A percentile compares a stretch with the other conserved stretches of the same genome.
Evolutionary conservation across 2,888 invertebrate genomes (phyloP).

Genomic region (Drosophila nigritarsus): DNA sequence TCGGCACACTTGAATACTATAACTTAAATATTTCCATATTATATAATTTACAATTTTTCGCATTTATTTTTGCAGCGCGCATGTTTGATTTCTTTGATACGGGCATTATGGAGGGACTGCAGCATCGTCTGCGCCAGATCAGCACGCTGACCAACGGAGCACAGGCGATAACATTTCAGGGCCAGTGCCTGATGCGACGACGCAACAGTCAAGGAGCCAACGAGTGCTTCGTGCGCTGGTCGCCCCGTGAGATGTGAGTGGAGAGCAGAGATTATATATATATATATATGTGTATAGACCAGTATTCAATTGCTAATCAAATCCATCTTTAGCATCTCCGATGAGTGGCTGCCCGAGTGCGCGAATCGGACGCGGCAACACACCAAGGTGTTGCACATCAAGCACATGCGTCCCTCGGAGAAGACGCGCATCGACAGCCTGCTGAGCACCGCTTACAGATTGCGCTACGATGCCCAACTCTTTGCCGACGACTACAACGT

Average conservation of each 20-base stretch:
- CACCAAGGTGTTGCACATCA: constrained; percentile 87
- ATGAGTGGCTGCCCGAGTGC: constrained; percentile 93
- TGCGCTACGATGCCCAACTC: constrained; percentile 82
- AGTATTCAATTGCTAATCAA: neutral
- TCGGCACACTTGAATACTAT: too few relatives aligned
- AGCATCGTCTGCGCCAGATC: constrained; percentile 91
- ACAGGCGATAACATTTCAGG: constrained; percentile 90
- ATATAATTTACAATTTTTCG: neutral
- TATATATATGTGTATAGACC: too few relatives aligned
- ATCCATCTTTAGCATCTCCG: constrained; percentile 88
- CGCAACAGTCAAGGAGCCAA: constrained; percentile 88
- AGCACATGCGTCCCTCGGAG: constrained; percentile 82
- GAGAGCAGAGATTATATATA: neutral
- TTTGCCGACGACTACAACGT: constrained; percentile 75
- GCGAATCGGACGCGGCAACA: constrained; percentile 86
- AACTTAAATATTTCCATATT: neutral
- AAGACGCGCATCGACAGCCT: constrained; percentile 82
- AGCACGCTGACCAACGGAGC: constrained; percentile 88
- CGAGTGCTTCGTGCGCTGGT: constrained; percentile 93
- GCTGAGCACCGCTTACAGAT: constrained; percentile 81
- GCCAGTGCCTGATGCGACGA: constrained; percentile 89
- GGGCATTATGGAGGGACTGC: constrained; percentile 96
- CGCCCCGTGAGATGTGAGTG: constrained; percentile 94
- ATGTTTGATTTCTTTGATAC: constrained; percentile 97
- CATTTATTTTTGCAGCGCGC: constrained; percentile 88